These are phyloP conservation scores for Microcebus ravelobensis DNA, from an alignment of 2,113 vertebrate species.

Conservation along the genomic window DNA sequence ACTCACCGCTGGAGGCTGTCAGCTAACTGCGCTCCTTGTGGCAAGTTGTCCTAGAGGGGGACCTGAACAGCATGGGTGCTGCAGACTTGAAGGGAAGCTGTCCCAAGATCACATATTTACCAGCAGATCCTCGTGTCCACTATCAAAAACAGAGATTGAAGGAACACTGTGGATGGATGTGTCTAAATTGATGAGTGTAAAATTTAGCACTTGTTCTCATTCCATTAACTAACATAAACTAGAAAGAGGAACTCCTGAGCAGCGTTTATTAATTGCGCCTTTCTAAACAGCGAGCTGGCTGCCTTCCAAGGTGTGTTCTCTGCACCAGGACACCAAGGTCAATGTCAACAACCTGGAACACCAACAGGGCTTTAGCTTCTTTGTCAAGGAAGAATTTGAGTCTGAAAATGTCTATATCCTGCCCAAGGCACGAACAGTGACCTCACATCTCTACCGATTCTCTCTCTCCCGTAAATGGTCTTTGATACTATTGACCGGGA, in stretches of 20 bases:
- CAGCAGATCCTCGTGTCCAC: background rate
- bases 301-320: background rate
- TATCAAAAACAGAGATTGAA: background rate
- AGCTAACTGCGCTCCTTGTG: background rate
- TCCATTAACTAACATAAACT: background rate
- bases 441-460: slow-evolving; percentile 18
- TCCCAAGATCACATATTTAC: background rate
- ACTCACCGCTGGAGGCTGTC: background rate
- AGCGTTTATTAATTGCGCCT: background rate
- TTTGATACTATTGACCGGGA: slow-evolving; percentile 63
- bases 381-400: background rate
- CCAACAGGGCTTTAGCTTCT: slow-evolving; percentile 18
- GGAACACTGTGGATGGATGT: background rate
- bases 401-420: slow-evolving; percentile 36
- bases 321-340: slow-evolving; percentile 48
- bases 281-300: slow-evolving; percentile 36
- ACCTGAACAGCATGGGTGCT: background rate
- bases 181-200: background rate
- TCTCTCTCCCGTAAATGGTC: background rate
- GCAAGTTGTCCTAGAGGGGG: background rate
- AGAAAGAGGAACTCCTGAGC: background rate
- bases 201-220: background rate
- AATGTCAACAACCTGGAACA: slow-evolving; percentile 16
- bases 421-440: slow-evolving; percentile 46
- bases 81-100: background rate